Conservation (phyloP, 2,888 invertebrate genomes). For the Parnassius apollo region DNA sequence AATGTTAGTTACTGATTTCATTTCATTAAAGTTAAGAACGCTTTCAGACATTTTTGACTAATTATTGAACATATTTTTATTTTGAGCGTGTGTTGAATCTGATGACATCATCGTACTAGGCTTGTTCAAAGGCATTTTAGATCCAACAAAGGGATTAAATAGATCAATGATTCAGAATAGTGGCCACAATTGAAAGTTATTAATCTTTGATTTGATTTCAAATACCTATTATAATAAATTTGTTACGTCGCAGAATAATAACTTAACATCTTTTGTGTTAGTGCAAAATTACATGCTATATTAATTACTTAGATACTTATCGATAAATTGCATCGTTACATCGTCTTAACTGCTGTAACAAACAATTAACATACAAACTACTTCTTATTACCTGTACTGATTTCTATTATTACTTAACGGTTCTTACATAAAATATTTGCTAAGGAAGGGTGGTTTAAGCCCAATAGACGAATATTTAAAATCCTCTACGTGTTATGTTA, state of each 20-base stretch:
- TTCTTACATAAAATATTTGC: conserved; percentile 11
- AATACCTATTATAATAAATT: conserved; percentile 6
- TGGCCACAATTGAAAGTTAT: background rate
- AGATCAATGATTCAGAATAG: background rate
- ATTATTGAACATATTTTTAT: conserved; percentile 2
- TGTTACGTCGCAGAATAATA: background rate
- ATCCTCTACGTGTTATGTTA: too few species aligned
- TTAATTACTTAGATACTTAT: conserved; percentile 23
- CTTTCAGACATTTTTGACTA: background rate
- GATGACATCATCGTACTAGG: background rate
- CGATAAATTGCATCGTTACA: conserved; percentile 21
- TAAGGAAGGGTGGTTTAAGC: background rate
- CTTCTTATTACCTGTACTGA: conserved; percentile 23
- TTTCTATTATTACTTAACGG: conserved; percentile 17
- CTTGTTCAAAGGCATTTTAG: background rate
- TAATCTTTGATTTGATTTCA: background rate
- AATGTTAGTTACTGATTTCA: conserved; percentile 20
- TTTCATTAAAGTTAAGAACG: conserved; percentile 11
- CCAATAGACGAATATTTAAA: too few species aligned
- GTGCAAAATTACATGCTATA: conserved; percentile 12
- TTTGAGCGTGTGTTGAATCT: conserved; percentile 3
- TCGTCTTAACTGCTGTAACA: conserved; percentile 23
- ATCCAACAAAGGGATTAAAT: background rate
- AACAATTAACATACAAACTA: conserved; percentile 26
- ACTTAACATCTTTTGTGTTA: conserved; percentile 18